Evolutionary conservation across 2,797 vertebrate genomes (phyloP).

Genomic region (Enteromius treurensis): DNA sequence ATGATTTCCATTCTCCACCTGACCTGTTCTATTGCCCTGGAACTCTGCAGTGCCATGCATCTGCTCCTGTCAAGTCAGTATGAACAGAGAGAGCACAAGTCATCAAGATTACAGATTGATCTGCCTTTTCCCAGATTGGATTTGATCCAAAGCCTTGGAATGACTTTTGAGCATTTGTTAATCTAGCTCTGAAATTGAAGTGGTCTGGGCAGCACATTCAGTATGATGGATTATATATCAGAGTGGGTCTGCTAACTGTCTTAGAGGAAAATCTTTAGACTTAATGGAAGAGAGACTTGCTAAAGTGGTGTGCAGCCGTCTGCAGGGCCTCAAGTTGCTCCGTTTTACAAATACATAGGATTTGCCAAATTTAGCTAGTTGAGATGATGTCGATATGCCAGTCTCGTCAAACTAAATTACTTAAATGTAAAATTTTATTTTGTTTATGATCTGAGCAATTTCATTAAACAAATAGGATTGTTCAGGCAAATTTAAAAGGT

Average conservation of each 20-base stretch:
- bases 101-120: conserved; percentile 47
- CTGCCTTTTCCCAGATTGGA: conserved; percentile 45
- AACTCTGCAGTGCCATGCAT: conserved; percentile 1
- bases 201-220: conserved; percentile 26
- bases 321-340: neutral
- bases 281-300: neutral
- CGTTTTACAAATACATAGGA: conserved; percentile 18
- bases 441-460: neutral
- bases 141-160: conserved; percentile 46
- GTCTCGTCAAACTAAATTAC: neutral
- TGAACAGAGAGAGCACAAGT: neutral
- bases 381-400: neutral
- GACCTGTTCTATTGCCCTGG: conserved; percentile 10
- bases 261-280: conserved; percentile 20
- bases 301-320: conserved; percentile 4
- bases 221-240: conserved; percentile 13
- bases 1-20: conserved; percentile 6
- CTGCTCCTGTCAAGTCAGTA: conserved; percentile 16
- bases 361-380: neutral
- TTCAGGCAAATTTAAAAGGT: neutral
- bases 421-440: neutral
- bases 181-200: conserved; percentile 49
- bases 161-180: conserved; percentile 43
- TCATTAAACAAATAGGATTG: neutral
- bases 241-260: conserved; percentile 8